A percentile compares a stretch with the other conserved stretches of the same genome.
Evolutionary conservation across 2,113 vertebrate genomes (phyloP).

Genomic region (Gambusia holbrooki): DNA sequence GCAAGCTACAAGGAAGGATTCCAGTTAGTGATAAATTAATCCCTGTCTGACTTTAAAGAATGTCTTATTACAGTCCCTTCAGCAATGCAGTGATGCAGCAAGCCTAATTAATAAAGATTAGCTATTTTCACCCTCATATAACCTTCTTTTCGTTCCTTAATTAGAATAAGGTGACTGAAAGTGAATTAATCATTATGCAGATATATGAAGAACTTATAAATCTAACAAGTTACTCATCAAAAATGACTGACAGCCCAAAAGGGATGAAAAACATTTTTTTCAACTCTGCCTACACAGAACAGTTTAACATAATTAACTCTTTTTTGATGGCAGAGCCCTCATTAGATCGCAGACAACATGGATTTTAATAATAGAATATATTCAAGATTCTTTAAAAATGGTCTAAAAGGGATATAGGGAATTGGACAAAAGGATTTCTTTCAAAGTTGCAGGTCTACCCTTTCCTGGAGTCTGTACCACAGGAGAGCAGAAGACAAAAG

Average conservation of each 20-base stretch:
- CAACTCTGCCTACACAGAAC: neutral
- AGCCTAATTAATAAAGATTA: conserved; percentile 77
- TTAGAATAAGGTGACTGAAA: conserved; percentile 69
- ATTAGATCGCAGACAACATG: neutral
- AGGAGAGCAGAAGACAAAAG: conserved; percentile 55
- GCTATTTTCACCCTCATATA: conserved; percentile 48
- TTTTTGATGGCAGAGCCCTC: neutral
- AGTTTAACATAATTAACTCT: neutral
- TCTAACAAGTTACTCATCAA: neutral
- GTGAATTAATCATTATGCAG: conserved; percentile 38
- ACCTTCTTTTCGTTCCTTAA: conserved; percentile 61
- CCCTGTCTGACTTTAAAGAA: conserved; percentile 50
- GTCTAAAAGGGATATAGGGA: neutral
- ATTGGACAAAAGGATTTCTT: neutral
- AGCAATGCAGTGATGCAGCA: conserved; percentile 61
- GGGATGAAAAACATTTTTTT: neutral
- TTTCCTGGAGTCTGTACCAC: conserved; percentile 21
- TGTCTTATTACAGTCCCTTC: conserved; percentile 65
- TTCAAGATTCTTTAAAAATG: neutral
- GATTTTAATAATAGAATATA: conserved; percentile 1
- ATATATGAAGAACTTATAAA: conserved; percentile 5
- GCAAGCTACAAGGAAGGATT: conserved; percentile 46
- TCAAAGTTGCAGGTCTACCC: conserved; percentile 3
- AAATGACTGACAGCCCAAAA: conserved; percentile 20
- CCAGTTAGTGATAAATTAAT: conserved; percentile 69